Percentiles rank a stretch among this genome's conserved stretches.
phyloP scores from a whole-genome alignment of 2,888 invertebrate species.

The Parnassius apollo region DNA sequence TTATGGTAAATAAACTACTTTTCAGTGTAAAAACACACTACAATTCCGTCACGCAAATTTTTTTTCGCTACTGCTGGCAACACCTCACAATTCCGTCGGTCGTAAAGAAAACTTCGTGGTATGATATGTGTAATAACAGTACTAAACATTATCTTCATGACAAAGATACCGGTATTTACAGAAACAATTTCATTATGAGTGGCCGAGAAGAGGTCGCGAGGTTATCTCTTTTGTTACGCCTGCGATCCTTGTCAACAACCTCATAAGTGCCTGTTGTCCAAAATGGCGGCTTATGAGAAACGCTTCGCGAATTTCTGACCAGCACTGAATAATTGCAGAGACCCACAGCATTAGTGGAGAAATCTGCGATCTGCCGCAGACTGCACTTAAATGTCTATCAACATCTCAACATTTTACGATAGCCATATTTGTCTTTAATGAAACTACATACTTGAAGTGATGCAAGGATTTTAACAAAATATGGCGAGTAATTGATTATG shows the following conservation, averaged over 20 bases:
- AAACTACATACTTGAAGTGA: constrained; percentile 38
- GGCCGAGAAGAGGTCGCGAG: constrained; percentile 42
- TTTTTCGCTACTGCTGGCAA: not conserved
- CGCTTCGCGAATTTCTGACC: constrained; percentile 24
- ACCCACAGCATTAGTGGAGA: constrained; percentile 24
- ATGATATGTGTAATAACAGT: constrained; percentile 13
- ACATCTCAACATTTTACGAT: constrained; percentile 45
- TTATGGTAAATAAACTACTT: no score
- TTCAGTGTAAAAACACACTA: no score
- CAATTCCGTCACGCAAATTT: no score
- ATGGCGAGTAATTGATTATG: not conserved
- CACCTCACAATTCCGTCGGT: not conserved
- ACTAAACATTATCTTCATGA: constrained; percentile 20
- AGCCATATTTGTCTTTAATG: constrained; percentile 42
- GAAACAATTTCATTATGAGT: constrained; percentile 51
- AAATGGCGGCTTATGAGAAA: constrained; percentile 32
- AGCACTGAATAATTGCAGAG: constrained; percentile 24
- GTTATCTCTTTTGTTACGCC: constrained; percentile 50
- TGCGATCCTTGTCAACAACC: constrained; percentile 54
- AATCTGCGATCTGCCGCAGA: constrained; percentile 48
- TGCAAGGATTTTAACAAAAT: constrained; percentile 28
- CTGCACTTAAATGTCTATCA: constrained; percentile 45
- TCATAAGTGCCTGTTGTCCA: constrained; percentile 42
- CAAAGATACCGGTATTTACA: constrained; percentile 23
- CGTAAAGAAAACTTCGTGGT: constrained; percentile 13